These are phyloP conservation scores for Frankliniella intonsa DNA, from an alignment of 2,888 invertebrate species.

Conservation along the genomic window DNA sequence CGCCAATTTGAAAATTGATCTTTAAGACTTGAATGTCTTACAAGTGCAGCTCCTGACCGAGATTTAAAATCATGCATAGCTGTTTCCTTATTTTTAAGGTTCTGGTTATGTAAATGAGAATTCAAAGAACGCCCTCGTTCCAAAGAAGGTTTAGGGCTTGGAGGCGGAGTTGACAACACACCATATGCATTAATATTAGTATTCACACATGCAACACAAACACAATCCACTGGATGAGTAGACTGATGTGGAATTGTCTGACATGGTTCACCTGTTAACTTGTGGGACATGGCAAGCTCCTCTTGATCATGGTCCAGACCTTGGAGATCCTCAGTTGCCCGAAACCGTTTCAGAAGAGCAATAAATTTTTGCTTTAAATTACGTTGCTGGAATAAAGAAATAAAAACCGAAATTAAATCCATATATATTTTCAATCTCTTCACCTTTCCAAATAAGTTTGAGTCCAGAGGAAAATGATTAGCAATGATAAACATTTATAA, in stretches of 20 bases:
- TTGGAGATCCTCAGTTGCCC: slow-evolving; percentile 85
- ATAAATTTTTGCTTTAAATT: slow-evolving; percentile 97
- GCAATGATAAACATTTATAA: slow-evolving; percentile 30
- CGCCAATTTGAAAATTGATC: neutral
- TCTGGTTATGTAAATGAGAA: too few species aligned
- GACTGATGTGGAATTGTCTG: neutral
- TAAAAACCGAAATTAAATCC: neutral
- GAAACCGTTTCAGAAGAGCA: slow-evolving; percentile 87
- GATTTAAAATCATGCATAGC: neutral
- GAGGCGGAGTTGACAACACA: neutral
- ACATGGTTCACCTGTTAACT: slow-evolving; percentile 47
- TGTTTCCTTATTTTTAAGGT: too few species aligned
- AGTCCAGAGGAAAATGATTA: neutral
- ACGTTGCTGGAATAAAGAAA: slow-evolving; percentile 62
- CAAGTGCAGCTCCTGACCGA: neutral
- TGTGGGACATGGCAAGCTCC: slow-evolving; percentile 48
- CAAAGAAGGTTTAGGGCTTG: neutral
- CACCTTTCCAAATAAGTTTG: neutral
- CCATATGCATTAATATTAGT: neutral
- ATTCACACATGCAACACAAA: neutral
- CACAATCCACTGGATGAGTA: slow-evolving; percentile 6
- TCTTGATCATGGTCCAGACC: slow-evolving; percentile 52
- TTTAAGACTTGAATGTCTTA: neutral
- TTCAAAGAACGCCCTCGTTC: too few species aligned
- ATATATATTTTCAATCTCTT: neutral